Base-by-base conservation (phyloP, 2,797 vertebrate genomes). In the Smutsia temminckii region DNA sequence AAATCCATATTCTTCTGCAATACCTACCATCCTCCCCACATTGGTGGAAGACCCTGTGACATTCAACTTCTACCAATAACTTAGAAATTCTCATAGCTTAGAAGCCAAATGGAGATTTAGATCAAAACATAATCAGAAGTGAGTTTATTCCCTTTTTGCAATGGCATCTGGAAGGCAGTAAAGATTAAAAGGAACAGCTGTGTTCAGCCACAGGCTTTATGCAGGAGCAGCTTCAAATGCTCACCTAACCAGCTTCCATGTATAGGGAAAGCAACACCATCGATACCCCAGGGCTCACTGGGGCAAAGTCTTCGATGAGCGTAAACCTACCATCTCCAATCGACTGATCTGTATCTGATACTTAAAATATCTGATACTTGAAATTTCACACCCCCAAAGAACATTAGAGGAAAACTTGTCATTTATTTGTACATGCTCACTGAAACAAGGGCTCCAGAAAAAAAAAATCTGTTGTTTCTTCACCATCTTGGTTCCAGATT, bases 361-460 rank as follows among this genome's bases (percentile, higher is more conserved):
- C 32, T 87, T 57, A 40, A 86, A 80, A 74, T 51, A 89, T 51
- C 69, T 71, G 69, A 53, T 40, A n/a, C 23, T 37, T 16, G 49
- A 63, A 85, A 86, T 86, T 64, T 84, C 59, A 23, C 51, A 63
- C 89, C 79, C 68, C n/a, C 75, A 51, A 59, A 37, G 25, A 51
- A 80, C 37, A 63, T 63, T 63, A 32, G 29, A 91, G 66, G 18
- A 92, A 91, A 55, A 51, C 4, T n/a, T 86, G 20, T 23, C 55
- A 37, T 71, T 42, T 90, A 37, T 75, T 42, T 90, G 53, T 55
- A 93, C 21, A 51, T 40, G 55, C 23, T 77, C 88, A 84, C 29
- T 87, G 11, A 92, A 95, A 86, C 12, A 51, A 72, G 17, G 12
- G 1, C 37, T 89, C 40, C 49, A 77, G 21, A 8, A 51, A 55